phyloP scores from a whole-genome alignment of 2,113 vertebrate species.

The Corythornis vintsioides region DNA sequence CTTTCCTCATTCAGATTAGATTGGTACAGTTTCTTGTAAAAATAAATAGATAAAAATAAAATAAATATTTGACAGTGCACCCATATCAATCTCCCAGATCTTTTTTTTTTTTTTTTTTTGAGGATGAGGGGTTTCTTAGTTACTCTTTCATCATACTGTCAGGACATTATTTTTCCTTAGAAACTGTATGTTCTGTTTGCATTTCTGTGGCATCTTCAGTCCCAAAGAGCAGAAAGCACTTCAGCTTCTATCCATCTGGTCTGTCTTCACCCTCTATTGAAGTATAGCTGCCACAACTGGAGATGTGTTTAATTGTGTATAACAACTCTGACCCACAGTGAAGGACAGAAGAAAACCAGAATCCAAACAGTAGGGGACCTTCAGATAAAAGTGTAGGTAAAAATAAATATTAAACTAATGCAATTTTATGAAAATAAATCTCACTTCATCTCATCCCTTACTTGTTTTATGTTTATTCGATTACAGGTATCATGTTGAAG shows the following conservation, averaged over 20 bases:
- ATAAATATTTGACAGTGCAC: not conserved
- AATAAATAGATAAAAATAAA: not conserved
- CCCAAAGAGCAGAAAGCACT: not conserved
- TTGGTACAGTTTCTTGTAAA: not conserved
- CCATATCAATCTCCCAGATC: not conserved
- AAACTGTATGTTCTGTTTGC: not conserved
- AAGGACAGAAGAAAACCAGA: slow-evolving; percentile 37
- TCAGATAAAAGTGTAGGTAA: not conserved
- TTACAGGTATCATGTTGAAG: not conserved
- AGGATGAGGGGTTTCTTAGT: not conserved
- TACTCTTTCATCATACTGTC: slow-evolving; percentile 33
- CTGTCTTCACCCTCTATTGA: slow-evolving; percentile 26
- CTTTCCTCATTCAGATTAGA: slow-evolving; percentile 36
- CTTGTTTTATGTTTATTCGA: not conserved
- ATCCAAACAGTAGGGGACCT: not conserved
- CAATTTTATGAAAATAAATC: not conserved
- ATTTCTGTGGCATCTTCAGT: slow-evolving; percentile 7
- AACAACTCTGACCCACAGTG: not conserved
- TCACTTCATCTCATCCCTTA: not conserved
- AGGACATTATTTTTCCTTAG: slow-evolving; percentile 18
- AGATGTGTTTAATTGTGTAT: slow-evolving; percentile 55
- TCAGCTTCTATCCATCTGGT: slow-evolving; percentile 54
- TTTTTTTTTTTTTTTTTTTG: not conserved
- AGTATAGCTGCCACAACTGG: slow-evolving; percentile 30
- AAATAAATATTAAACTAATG: not conserved